Percentiles rank a stretch among this genome's conserved stretches.
These are phyloP conservation scores for Volucella inanis DNA, from an alignment of 2,888 invertebrate genomes.

Conservation along the genomic window DNA sequence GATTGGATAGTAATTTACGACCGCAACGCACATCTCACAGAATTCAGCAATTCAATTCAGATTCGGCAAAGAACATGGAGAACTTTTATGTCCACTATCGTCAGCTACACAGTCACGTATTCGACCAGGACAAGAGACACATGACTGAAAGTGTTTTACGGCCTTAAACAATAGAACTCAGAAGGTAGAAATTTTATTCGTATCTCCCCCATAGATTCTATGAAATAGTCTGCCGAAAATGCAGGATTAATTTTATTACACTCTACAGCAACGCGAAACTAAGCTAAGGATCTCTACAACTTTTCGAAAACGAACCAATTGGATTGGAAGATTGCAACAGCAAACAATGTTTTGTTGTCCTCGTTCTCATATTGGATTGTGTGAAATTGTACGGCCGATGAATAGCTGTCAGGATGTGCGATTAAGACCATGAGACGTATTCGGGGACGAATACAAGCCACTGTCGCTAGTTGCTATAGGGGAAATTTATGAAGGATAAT, in stretches of 20 bases:
- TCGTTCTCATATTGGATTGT: not conserved
- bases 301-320: constrained; percentile 44
- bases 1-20: constrained; percentile 61
- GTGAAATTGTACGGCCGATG: not conserved
- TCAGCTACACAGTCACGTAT: constrained; percentile 56
- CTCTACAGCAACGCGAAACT: constrained; percentile 29
- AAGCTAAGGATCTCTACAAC: constrained; percentile 31
- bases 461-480: constrained; percentile 36
- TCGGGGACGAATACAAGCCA: not conserved
- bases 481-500: constrained; percentile 74
- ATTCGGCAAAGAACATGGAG: constrained; percentile 40
- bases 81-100: constrained; percentile 66
- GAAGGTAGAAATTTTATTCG: not conserved
- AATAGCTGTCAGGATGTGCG: constrained; percentile 31
- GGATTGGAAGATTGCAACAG: constrained; percentile 41
- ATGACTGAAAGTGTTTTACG: constrained; percentile 48
- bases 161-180: constrained; percentile 40
- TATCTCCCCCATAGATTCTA: not conserved
- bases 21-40: constrained; percentile 56
- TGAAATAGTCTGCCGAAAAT: constrained; percentile 39
- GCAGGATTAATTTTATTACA: constrained; percentile 64
- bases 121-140: constrained; percentile 13
- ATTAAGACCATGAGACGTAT: too few relatives aligned
- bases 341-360: constrained; percentile 52
- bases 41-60: constrained; percentile 42